Evolutionary conservation across 2,797 vertebrate genomes (phyloP).

Genomic region (Apodemus agrarius): DNA sequence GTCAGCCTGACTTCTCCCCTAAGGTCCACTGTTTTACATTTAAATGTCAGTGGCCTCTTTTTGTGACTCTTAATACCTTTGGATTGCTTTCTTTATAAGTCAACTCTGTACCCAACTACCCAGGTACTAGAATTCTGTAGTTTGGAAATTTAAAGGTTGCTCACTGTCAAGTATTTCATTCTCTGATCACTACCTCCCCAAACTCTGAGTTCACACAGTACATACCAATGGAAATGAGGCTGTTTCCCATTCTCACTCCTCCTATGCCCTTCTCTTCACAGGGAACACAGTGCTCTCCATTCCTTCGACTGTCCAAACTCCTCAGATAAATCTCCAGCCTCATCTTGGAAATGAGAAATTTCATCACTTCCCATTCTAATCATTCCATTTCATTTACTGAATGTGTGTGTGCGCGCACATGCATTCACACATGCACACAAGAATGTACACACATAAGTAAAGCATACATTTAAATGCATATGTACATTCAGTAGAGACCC

Average conservation of each 20-base stretch:
- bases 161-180: not conserved
- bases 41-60: not conserved
- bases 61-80: not conserved
- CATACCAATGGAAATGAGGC: not conserved
- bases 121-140: not conserved
- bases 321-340: not conserved
- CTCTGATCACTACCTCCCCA: not conserved
- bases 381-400: not conserved
- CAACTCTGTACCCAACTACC: not conserved
- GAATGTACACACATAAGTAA: not conserved
- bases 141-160: not conserved
- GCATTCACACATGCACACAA: not conserved
- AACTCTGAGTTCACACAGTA: not conserved
- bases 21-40: not conserved
- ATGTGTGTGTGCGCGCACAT: too few relatives aligned
- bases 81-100: not conserved
- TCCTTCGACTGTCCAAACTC: not conserved
- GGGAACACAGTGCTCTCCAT: not conserved
- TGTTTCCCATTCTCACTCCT: not conserved
- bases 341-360: not conserved
- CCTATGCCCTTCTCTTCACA: not conserved
- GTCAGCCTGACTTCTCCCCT: not conserved
- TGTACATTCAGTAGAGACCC: too few relatives aligned
- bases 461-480: not conserved
- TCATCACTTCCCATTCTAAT: not conserved